Conservation (phyloP, 2,888 invertebrate genomes). For the Epinotia brunnichana region DNA sequence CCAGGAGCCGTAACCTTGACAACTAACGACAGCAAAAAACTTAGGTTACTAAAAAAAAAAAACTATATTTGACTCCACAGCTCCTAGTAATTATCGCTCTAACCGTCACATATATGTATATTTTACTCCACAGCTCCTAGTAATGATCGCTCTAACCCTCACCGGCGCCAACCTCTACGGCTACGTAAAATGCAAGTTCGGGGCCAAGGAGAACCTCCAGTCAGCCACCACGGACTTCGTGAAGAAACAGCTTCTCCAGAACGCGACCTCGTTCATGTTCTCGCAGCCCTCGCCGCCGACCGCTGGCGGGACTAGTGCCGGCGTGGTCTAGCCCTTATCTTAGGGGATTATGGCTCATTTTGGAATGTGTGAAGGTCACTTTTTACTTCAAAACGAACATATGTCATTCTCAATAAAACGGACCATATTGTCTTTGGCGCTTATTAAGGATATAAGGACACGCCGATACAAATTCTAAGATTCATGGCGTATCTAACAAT, state of each 20-base stretch:
- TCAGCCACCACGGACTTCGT: constrained; percentile 92
- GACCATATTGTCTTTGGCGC: too few relatives aligned
- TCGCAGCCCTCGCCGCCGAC: constrained; percentile 74
- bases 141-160: constrained; percentile 93
- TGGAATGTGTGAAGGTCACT: not conserved
- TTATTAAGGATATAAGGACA: too few relatives aligned
- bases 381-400: too few relatives aligned
- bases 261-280: constrained; percentile 87
- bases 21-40: too few relatives aligned
- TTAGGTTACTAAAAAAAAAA: too few relatives aligned
- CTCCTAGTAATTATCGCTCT: too few relatives aligned
- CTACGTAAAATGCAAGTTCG: constrained; percentile 97
- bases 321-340: constrained; percentile 60
- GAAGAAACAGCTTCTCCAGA: constrained; percentile 89
- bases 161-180: constrained; percentile 98
- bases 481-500: too few relatives aligned
- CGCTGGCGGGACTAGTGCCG: constrained; percentile 57
- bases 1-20: too few relatives aligned
- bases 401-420: too few relatives aligned
- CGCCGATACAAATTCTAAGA: too few relatives aligned
- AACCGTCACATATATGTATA: too few relatives aligned
- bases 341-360: not conserved
- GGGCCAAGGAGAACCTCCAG: constrained; percentile 90
- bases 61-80: too few relatives aligned
- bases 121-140: constrained; percentile 87